Evolutionary conservation across 2,888 invertebrate species (phyloP).

Genomic region (Atrina japonica): DNA sequence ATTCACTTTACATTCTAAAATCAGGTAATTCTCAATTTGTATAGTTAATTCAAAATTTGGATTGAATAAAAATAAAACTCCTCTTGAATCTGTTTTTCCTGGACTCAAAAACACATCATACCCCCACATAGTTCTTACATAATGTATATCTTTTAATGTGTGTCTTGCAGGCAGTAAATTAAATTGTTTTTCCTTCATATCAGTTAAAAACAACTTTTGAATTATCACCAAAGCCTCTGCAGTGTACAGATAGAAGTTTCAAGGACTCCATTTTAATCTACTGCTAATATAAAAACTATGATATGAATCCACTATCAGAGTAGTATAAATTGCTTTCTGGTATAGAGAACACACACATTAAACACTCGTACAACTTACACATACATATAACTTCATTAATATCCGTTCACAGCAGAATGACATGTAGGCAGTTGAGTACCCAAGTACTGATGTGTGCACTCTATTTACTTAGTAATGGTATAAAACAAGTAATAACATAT

Average conservation of each 20-base stretch:
- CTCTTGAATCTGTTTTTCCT: background rate
- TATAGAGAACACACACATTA: no score
- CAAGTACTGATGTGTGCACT: no score
- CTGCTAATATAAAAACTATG: no score
- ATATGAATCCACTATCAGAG: no score
- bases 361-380: no score
- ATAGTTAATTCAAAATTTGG: background rate
- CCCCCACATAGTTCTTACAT: background rate
- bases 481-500: no score
- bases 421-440: no score
- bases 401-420: no score
- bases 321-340: no score
- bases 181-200: background rate
- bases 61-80: background rate
- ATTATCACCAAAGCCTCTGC: background rate
- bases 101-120: slow-evolving; percentile 8
- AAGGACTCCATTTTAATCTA: no score
- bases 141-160: background rate
- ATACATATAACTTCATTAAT: no score
- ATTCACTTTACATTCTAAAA: background rate
- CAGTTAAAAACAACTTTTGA: background rate
- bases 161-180: slow-evolving; percentile 12
- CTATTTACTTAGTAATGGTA: no score
- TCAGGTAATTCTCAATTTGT: slow-evolving; percentile 1
- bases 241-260: background rate